Base-by-base conservation (phyloP, 1,140 invertebrate genomes). In the Drosophila sulfurigaster region DNA sequence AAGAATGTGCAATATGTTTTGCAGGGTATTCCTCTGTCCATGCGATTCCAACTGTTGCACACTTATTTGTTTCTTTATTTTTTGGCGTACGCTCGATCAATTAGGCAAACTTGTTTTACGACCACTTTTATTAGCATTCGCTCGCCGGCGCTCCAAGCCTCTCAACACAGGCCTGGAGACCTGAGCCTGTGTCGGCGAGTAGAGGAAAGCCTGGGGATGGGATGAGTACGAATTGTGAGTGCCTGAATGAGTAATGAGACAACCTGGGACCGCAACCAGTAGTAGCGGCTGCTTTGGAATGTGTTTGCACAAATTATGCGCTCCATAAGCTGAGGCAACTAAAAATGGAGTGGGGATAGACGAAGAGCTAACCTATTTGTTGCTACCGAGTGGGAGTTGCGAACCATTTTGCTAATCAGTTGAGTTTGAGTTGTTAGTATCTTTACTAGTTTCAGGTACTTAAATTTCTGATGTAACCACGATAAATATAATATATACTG, bases 21-120 rank as follows among this genome's bases (percentile, higher is more conserved):
- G 20, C 20, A 56, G 38, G 28, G 51, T 45, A 56, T 46, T n/a
- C 5, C 1, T 5, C 1, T 0, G 43, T 57, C 35, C 10, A 10
- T 8, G 3, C 3, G 20, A 3, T 28, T 15, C 6, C 3, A 13
- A 3, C 16, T 30, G 16, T 6, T 7, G 20, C 11, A 10, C 10
- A 13, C 48, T 54, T 48, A 52, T 75, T 63, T 68, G 20, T 68
- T 41, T 71, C 58, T 66, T 73, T 76, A 65, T 70, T 80, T 79
- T 83, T 81, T 89, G 91, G 91, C 91, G 91, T 92, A 92, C 91
- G 91, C 87, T 86, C 91, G 91, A 92, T 91, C 91, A 92, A 92
- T 92, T 92, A 92, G 91, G 91, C 79, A 91, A 91, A 92, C 91
- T 92, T 92, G 91, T 92, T 92, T 92, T 91, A 92, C 91, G 87